Base-by-base conservation (phyloP, 2,113 vertebrate species). In the Gopherus flavomarginatus region DNA sequence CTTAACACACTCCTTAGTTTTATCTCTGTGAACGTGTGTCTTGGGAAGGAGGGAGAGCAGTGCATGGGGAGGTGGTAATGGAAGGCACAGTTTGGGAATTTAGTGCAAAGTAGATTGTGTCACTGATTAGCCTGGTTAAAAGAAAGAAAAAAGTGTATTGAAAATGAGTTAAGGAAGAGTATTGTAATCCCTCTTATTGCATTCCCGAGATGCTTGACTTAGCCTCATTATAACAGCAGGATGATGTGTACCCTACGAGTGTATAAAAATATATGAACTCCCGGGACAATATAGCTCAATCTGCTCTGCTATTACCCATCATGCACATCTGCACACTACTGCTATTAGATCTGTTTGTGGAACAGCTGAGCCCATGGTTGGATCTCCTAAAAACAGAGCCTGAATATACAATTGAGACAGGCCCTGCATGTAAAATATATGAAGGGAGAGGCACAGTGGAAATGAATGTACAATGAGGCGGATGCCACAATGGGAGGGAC, bases 201-300 rank as follows among this genome's bases (percentile, higher is more conserved):
- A 49, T 95, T 94, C 82, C 95, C 0, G 93, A 96, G 96, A 97
- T 97, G 97, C 96, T 97, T 97, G 97, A 97, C 97, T 98, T 97
- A 94, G 95, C 96, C 97, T 97, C 96, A 96, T 97, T 97, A 97
- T 97, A 95, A 93, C 94, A 94, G 96, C 96, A 94, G 96, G 97
- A 97, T 97, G 97, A 96, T 97, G 96, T 95, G 96, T 97, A 96
- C 95, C 96, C 97, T 97, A 90, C 0, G 84, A 98, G 97, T 97
- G 97, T 97, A 97, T 97, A 97, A 97, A 98, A 98, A 98, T 97
- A 98, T 97, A 97, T 98, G 96, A 97, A 97, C 97, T 98, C 97
- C 97, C 96, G 95, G 97, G 97, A 97, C 97, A 95, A 96, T 96
- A 97, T 95, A 97, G 96, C 96, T 97, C 97, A 98, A 96, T 97